phyloP scores from a whole-genome alignment of 2,888 invertebrate species.

The Diachrysia chrysitis region DNA sequence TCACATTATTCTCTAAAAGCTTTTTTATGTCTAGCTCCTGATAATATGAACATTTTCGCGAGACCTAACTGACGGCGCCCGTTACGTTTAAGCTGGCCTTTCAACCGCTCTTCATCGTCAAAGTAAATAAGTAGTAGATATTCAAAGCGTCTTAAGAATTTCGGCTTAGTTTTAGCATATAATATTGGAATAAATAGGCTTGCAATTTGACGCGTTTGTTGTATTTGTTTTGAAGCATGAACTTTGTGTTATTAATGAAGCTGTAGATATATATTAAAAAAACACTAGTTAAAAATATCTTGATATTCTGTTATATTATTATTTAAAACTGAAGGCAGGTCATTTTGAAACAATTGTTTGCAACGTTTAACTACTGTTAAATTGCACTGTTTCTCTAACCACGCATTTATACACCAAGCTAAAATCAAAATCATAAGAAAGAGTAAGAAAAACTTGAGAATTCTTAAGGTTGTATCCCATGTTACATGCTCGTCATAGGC shows the following conservation, averaged over 20 bases:
- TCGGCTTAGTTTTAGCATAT: background rate
- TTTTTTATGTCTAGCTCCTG: conserved; percentile 1
- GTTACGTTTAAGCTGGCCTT: background rate
- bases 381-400: background rate
- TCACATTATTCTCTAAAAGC: conserved; percentile 7
- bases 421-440: background rate
- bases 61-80: background rate
- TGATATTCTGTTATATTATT: background rate
- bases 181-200: background rate
- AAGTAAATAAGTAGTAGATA: background rate
- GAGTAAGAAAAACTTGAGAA: background rate
- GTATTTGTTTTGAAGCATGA: background rate
- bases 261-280: background rate
- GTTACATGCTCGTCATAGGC: background rate
- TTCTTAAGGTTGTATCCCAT: background rate
- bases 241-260: background rate
- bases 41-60: background rate
- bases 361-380: background rate
- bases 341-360: background rate
- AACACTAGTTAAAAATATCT: no score
- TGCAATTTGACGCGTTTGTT: background rate
- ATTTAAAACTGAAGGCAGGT: background rate
- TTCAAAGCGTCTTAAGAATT: conserved; percentile 4
- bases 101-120: background rate
- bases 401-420: background rate